phyloP scores from a whole-genome alignment of 2,888 invertebrate genomes.

The Drosophila dives region DNA sequence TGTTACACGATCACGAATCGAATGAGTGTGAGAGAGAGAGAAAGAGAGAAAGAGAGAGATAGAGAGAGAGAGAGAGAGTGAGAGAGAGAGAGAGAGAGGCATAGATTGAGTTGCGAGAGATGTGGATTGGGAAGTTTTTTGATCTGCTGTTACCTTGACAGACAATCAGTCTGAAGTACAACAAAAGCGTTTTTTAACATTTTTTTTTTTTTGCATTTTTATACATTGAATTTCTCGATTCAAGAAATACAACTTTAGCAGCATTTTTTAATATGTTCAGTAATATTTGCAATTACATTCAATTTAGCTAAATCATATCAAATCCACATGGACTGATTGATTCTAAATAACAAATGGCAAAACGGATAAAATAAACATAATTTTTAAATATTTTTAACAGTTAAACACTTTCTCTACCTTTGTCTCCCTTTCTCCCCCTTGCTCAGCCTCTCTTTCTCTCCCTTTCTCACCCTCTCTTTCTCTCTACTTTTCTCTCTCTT shows the following conservation, averaged over 20 bases:
- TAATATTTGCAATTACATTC: not conserved
- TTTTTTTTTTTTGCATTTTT: not conserved
- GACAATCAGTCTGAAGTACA: conserved; percentile 58
- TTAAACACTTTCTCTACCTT: no score
- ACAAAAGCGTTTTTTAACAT: not conserved
- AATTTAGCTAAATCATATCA: not conserved
- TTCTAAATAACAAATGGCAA: not conserved
- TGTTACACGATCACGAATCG: conserved; percentile 72
- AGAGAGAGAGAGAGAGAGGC: not conserved
- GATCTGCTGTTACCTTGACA: conserved; percentile 15
- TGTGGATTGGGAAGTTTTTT: conserved; percentile 9
- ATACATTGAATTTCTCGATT: not conserved
- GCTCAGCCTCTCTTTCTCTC: not conserved
- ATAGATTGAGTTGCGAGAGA: not conserved
- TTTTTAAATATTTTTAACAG: not conserved
- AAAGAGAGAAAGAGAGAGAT: not conserved
- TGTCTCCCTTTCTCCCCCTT: not conserved
- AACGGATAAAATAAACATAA: not conserved
- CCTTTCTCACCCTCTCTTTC: not conserved
- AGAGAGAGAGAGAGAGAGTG: not conserved
- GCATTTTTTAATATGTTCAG: not conserved
- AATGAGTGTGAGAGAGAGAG: conserved; percentile 1
- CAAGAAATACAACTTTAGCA: not conserved
- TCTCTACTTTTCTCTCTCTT: not conserved
- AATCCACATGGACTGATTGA: not conserved